A percentile compares a stretch with the other conserved stretches of the same genome.
phyloP scores from a whole-genome alignment of 1,140 invertebrate species.

The Dolichoris vasculosae region DNA sequence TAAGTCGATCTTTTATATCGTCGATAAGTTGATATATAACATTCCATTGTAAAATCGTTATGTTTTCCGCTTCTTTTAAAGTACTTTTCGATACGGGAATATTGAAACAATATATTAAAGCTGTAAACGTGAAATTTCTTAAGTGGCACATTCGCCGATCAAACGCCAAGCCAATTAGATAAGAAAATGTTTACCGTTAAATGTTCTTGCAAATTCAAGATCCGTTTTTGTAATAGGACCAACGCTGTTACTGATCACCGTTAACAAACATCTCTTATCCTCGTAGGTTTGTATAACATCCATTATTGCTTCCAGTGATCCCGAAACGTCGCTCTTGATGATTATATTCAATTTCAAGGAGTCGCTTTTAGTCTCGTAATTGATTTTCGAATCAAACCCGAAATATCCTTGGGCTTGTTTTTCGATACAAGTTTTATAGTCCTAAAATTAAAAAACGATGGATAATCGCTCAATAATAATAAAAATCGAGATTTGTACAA shows the following conservation, averaged over 20 bases:
- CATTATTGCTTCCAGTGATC: constrained; percentile 94
- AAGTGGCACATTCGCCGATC: no score
- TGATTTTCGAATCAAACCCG: constrained; percentile 64
- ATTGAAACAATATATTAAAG: constrained; percentile 92
- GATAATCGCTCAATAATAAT: background rate
- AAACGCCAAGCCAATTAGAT: no score
- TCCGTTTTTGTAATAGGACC: constrained; percentile 89
- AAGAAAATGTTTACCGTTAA: no score
- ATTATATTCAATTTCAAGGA: constrained; percentile 77
- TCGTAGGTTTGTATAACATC: constrained; percentile 92
- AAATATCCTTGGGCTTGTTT: constrained; percentile 76
- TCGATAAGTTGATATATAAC: constrained; percentile 95
- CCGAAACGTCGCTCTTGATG: constrained; percentile 87
- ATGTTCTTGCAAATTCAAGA: constrained; percentile 88
- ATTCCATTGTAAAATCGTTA: constrained; percentile 83
- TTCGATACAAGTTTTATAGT: constrained; percentile 81
- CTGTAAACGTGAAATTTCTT: no score
- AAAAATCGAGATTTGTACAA: constrained; percentile 25
- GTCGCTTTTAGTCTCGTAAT: constrained; percentile 77
- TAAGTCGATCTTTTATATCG: constrained; percentile 88
- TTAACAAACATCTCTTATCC: constrained; percentile 83
- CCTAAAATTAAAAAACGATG: constrained; percentile 60
- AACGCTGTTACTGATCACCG: constrained; percentile 92
- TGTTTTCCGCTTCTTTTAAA: constrained; percentile 72
- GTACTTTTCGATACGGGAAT: constrained; percentile 77